A percentile compares a stretch with the other conserved stretches of the same genome.
Conservation (phyloP, 2,113 vertebrate genomes). For the Myotis yumanensis region DNA sequence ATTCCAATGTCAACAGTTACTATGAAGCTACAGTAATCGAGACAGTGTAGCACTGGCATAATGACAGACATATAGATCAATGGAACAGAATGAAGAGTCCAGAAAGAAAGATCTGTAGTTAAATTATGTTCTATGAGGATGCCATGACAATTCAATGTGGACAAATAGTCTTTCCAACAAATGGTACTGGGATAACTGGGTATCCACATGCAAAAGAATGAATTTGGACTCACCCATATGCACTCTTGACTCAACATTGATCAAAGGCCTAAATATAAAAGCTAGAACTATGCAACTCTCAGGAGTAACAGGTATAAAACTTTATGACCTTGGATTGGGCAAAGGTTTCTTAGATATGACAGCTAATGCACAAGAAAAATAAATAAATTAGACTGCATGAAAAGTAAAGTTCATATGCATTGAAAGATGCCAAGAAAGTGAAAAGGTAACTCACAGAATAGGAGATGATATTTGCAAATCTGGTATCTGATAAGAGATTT, state of each 20-base stretch:
- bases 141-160: background rate
- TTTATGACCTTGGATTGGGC: background rate
- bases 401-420: background rate
- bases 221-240: background rate
- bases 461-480: background rate
- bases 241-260: background rate
- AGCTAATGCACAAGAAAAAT: background rate
- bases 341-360: background rate
- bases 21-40: background rate
- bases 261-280: background rate
- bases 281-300: background rate
- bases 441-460: background rate
- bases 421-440: background rate
- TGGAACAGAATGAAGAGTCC: background rate
- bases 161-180: background rate
- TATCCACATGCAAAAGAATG: background rate
- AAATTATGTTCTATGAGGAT: background rate
- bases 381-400: background rate
- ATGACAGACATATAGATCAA: background rate
- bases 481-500: background rate
- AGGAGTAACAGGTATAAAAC: background rate
- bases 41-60: no score
- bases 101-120: background rate
- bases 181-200: background rate
- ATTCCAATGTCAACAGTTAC: background rate